Base-by-base conservation (phyloP, 2,888 invertebrate species). In the Myathropa florea region DNA sequence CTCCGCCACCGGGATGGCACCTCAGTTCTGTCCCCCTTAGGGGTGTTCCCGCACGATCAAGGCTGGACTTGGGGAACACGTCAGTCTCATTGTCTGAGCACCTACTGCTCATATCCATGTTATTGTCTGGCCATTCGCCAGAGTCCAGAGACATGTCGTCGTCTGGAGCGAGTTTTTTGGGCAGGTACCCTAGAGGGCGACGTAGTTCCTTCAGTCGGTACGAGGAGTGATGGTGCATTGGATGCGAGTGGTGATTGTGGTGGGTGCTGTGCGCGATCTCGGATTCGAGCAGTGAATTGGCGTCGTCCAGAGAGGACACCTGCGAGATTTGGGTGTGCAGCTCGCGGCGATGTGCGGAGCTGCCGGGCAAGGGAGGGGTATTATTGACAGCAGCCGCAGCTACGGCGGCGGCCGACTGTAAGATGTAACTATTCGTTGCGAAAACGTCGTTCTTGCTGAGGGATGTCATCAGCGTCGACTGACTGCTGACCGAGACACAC, bases 281-380 rank as follows among this genome's bases (percentile, higher is more conserved):
- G 36, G 90, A 78, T 39, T 92, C 92, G 46, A 91, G 88, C 61
- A 91, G 73, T 0, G 91, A 89, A 68, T 90, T 91, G 72, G 91
- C 92, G 88, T 92, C 92, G 12, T 91, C 91, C 79, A 92, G 89
- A 2, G 91, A 92, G 1, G 91, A 91, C 2, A 91, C 73, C 46
- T 91, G 92, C 9, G 91, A 92, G 24, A 92, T 91, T 86, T 92
- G 92, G 10, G 90, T 88, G 71, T 92, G 92, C 71, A 92, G 79
- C 76, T 90, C 77, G 1, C 91, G 90, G 64, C 28, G 91, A 88
- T 83, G 89, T 36, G 28, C 10, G 14, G 76, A 18, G 14, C 61
- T 39, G 0, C 80, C 71, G n/a, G 55, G 57, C 23, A 53, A 75
- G 3, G 71, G 78, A 26, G 84, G 77, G 10, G 83, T 82, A 18